Base-by-base conservation (phyloP, 2,888 invertebrate species). In the Hirtodrosophila alboralis region DNA sequence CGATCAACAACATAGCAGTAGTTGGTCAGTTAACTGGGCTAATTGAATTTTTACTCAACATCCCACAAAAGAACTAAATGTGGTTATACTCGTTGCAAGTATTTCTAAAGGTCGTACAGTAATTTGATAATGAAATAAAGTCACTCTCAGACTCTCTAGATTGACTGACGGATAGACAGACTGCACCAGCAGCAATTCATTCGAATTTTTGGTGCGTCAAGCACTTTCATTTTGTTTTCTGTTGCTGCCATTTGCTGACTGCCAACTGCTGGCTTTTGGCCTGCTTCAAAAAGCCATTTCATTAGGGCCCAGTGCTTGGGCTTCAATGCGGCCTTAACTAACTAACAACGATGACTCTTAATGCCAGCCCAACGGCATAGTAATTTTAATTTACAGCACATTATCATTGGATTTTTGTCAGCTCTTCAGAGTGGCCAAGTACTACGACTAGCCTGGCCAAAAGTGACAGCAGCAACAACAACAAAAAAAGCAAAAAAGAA, bases 51-150 rank as follows among this genome's bases (percentile, higher is more conserved):
- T 26, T 26, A 40, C 31, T 51, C 53, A 54, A 34, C 58, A 61
- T 66, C 52, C 40, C 23, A 23, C 47, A 51, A 38, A 59, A 57
- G 43, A 40, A 59, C 40, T 56, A 61, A 57, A 79, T 79, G 78
- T 78, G 64, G 72, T 63, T 83, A n/a, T n/a, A n/a, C n/a, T n/a
- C n/a, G n/a, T n/a, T n/a, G n/a, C n/a, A n/a, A n/a, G n/a, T 57
- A 53, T 58, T 54, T 74, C 78, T 47, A 60, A 61, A 51, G 36
- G 27, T 41, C 16, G 13, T 27, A 30, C 41, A 53, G 36, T 66
- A 76, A 70, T 84, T 77, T 76, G 59, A 43, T 70, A 84, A 84
- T 84, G 80, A 84, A 84, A 76, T 79, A 65, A 79, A 79, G 78
- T 84, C 59, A 62, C 69, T 79, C 60, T 43, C 40, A 54, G 48